Conservation (phyloP, 2,797 vertebrate genomes). For the Rhabdophis nuchalis region DNA sequence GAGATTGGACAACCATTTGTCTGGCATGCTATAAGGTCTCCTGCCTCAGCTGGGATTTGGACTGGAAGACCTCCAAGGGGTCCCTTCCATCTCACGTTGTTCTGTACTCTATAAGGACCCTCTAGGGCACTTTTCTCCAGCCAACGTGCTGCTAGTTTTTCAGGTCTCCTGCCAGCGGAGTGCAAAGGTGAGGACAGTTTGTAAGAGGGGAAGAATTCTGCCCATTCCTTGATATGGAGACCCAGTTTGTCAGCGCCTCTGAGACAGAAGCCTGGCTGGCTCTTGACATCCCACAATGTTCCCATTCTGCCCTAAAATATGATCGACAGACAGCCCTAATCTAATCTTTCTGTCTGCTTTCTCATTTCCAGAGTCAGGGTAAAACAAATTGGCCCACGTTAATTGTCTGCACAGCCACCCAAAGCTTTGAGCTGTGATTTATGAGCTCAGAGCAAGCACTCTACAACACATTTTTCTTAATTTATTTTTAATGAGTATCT, state of each 20-base stretch:
- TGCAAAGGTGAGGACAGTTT: not conserved
- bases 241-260: not conserved
- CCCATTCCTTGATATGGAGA: not conserved
- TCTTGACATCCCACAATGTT: conserved; percentile 73
- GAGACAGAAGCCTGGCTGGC: conserved; percentile 53
- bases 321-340: conserved; percentile 93
- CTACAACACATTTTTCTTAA: conserved; percentile 98
- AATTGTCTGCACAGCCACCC: conserved; percentile 89
- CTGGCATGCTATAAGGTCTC: too few relatives aligned
- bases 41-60: not conserved
- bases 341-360: conserved; percentile 97
- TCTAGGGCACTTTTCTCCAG: not conserved
- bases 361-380: conserved; percentile 97
- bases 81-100: not conserved
- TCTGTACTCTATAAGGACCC: not conserved
- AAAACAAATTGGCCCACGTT: conserved; percentile 99
- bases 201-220: not conserved
- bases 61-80: not conserved
- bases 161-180: not conserved
- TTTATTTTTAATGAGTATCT: conserved; percentile 99
- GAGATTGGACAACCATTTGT: not conserved
- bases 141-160: not conserved
- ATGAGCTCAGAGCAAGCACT: conserved; percentile 87
- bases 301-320: conserved; percentile 87
- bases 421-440: conserved; percentile 92